Conservation (phyloP, 1,140 invertebrate genomes). For the Hypsibius dujardini region DNA sequence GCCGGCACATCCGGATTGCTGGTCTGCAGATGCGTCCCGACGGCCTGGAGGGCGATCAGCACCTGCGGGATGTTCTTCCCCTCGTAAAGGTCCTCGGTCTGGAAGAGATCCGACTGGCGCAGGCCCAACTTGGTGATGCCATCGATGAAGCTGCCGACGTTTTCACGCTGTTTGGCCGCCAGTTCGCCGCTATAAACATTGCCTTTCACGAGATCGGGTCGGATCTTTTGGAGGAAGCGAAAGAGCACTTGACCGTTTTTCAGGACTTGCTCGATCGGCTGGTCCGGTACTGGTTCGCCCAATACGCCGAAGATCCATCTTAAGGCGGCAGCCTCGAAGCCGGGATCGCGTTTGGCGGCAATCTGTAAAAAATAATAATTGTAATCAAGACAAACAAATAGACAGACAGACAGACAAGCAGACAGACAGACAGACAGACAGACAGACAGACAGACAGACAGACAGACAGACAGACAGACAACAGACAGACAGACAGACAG, state of each 20-base stretch:
- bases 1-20: conserved; percentile 1
- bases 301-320: conserved; percentile 1
- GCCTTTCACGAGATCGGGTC: background rate
- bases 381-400: too few species aligned
- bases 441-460: too few species aligned
- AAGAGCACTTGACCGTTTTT: background rate
- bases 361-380: background rate
- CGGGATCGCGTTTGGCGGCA: conserved; percentile 9
- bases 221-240: background rate
- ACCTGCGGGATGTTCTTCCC: conserved; percentile 14
- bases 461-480: too few species aligned
- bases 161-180: background rate
- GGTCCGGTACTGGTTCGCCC: background rate
- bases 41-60: background rate
- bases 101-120: background rate
- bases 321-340: background rate
- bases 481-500: too few species aligned
- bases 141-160: conserved; percentile 11
- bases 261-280: background rate
- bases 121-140: conserved; percentile 7
- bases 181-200: background rate
- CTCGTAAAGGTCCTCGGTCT: conserved; percentile 4
- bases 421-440: too few species aligned
- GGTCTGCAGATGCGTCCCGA: background rate
- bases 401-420: too few species aligned